phyloP scores from a whole-genome alignment of 2,888 invertebrate species.

The Thereva nobilitata region DNA sequence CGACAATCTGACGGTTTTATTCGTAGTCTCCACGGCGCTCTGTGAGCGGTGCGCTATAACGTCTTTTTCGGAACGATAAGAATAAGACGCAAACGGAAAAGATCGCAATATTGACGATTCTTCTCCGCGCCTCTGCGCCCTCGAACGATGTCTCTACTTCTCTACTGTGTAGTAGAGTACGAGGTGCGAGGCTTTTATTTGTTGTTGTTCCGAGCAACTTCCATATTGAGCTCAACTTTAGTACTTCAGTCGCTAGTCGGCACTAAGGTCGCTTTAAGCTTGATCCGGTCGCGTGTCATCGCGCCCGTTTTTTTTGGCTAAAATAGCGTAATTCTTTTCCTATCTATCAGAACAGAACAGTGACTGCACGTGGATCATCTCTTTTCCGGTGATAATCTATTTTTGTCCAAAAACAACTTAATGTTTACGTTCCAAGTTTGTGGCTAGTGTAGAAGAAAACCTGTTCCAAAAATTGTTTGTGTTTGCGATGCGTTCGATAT shows the following conservation, averaged over 20 bases:
- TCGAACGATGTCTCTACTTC: too few species aligned
- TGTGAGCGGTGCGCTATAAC: neutral
- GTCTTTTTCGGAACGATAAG: constrained; percentile 23
- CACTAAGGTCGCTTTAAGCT: constrained; percentile 34
- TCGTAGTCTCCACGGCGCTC: too few species aligned
- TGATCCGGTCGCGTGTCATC: constrained; percentile 12
- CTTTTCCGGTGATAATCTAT: constrained; percentile 27
- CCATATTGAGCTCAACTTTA: constrained; percentile 26
- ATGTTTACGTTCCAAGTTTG: neutral
- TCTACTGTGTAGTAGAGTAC: too few species aligned
- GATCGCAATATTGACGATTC: constrained; percentile 29
- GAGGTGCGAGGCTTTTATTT: neutral
- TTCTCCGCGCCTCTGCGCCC: constrained; percentile 1
- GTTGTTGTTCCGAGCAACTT: constrained; percentile 13
- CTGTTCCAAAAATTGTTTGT: too few species aligned
- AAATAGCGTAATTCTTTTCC: constrained; percentile 8
- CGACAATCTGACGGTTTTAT: too few species aligned
- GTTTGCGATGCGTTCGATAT: neutral
- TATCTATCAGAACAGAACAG: neutral
- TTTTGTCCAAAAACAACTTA: constrained; percentile 23
- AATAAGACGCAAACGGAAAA: constrained; percentile 17
- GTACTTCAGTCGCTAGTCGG: constrained; percentile 35
- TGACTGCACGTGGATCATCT: constrained; percentile 30
- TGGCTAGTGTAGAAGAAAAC: neutral
- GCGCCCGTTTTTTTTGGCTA: constrained; percentile 25